A percentile compares a stretch with the other conserved stretches of the same genome.
These are phyloP conservation scores for Shargacucullia verbasci DNA, from an alignment of 2,888 invertebrate species.

Conservation along the genomic window DNA sequence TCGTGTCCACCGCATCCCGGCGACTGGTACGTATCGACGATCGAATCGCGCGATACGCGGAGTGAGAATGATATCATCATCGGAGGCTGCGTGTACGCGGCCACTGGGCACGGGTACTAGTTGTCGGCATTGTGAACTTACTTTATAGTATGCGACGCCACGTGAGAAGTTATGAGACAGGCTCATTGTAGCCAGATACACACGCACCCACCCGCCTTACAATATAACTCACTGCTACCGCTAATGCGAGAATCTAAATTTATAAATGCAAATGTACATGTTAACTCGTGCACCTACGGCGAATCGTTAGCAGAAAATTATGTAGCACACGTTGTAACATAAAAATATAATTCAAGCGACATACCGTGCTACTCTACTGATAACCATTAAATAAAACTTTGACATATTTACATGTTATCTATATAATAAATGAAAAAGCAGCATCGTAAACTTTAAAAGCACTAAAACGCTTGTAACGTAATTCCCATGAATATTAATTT, in stretches of 20 bases:
- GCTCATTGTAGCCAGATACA: conserved; percentile 47
- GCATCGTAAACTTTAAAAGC: no score
- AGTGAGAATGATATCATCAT: conserved; percentile 74
- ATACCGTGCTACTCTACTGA: conserved; percentile 36
- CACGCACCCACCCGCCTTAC: conserved; percentile 36
- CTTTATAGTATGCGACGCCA: conserved; percentile 54
- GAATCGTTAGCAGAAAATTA: conserved; percentile 37
- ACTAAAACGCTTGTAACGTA: not conserved
- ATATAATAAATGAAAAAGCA: conserved; percentile 23
- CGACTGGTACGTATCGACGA: conserved; percentile 70
- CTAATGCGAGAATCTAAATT: conserved; percentile 45
- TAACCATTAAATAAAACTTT: conserved; percentile 33
- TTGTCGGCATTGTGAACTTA: conserved; percentile 58
- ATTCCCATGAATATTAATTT: not conserved
- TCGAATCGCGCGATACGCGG: conserved; percentile 76
- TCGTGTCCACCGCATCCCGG: conserved; percentile 65
- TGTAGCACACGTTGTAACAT: conserved; percentile 16
- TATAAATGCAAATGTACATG: conserved; percentile 42
- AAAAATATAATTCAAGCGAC: conserved; percentile 33
- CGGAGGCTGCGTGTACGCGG: conserved; percentile 56
- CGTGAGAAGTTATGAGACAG: conserved; percentile 53
- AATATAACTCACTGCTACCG: conserved; percentile 35
- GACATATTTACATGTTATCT: conserved; percentile 25
- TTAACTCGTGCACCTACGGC: conserved; percentile 38
- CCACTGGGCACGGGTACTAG: conserved; percentile 58